These are phyloP conservation scores for Aleadryas rufinucha DNA, from an alignment of 2,113 vertebrate species.

Conservation along the genomic window DNA sequence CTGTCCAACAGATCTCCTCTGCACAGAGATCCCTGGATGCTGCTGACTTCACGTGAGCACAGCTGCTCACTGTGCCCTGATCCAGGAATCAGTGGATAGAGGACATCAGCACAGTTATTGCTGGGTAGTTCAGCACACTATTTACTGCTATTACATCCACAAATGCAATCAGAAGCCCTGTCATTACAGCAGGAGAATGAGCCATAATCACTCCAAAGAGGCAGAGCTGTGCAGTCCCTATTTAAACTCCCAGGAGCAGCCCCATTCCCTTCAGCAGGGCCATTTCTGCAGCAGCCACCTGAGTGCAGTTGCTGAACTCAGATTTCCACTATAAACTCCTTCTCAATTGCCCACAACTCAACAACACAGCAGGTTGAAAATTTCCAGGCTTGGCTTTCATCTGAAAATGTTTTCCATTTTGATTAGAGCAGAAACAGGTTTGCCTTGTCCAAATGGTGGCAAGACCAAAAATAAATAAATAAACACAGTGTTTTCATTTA, in stretches of 20 bases:
- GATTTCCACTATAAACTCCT: not conserved
- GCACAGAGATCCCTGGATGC: not conserved
- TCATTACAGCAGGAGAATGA: not conserved
- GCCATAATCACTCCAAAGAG: not conserved
- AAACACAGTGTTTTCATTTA: not conserved
- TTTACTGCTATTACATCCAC: not conserved
- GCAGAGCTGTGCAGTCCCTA: not conserved
- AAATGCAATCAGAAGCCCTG: conserved; percentile 1
- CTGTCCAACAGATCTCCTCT: not conserved
- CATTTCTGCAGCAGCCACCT: not conserved
- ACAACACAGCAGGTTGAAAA: not conserved
- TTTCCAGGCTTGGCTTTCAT: not conserved
- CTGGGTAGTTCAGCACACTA: not conserved
- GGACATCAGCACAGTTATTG: not conserved
- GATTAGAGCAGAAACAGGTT: not conserved
- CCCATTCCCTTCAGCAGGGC: not conserved
- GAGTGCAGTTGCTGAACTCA: not conserved
- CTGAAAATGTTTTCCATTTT: not conserved
- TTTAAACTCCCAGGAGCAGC: not conserved
- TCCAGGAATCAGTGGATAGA: not conserved
- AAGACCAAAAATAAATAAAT: not conserved
- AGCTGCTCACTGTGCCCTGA: not conserved
- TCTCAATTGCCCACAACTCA: not conserved
- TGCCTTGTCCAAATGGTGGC: not conserved
- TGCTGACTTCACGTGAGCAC: not conserved